These are phyloP conservation scores for Drosophila baimaii DNA, from an alignment of 1,140 invertebrate species.

Conservation along the genomic window DNA sequence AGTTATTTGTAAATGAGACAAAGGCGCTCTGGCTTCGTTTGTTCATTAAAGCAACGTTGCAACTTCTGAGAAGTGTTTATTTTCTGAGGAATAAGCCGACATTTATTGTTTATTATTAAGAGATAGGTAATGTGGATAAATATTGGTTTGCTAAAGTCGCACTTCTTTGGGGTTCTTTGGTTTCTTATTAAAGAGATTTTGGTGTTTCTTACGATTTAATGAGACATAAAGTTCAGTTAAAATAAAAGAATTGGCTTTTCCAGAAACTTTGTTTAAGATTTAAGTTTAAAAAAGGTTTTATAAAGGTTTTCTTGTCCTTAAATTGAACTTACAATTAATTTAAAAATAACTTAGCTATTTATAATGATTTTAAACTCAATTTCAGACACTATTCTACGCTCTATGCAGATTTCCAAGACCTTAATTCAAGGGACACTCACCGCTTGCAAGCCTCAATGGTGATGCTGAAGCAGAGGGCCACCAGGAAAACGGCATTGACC, in stretches of 20 bases:
- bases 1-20: neutral
- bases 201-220: neutral
- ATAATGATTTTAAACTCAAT: neutral
- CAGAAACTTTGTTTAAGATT: too few species aligned
- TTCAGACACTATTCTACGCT: neutral
- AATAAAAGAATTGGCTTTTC: neutral
- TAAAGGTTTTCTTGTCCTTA: too few species aligned
- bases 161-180: neutral
- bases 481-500: constrained; percentile 96
- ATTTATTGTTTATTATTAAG: neutral
- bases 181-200: neutral
- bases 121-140: neutral
- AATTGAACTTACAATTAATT: too few species aligned
- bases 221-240: neutral
- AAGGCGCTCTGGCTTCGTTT: neutral
- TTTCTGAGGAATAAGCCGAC: neutral
- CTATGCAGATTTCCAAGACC: too few species aligned
- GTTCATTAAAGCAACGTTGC: neutral
- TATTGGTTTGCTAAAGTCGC: neutral
- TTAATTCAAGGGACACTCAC: constrained; percentile 50
- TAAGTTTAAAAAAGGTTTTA: too few species aligned
- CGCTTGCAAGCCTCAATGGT: constrained; percentile 95
- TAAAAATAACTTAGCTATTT: too few species aligned
- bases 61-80: neutral
- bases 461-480: constrained; percentile 97